Conservation (phyloP, 2,113 vertebrate genomes). For the Sebastes schlegelii region DNA sequence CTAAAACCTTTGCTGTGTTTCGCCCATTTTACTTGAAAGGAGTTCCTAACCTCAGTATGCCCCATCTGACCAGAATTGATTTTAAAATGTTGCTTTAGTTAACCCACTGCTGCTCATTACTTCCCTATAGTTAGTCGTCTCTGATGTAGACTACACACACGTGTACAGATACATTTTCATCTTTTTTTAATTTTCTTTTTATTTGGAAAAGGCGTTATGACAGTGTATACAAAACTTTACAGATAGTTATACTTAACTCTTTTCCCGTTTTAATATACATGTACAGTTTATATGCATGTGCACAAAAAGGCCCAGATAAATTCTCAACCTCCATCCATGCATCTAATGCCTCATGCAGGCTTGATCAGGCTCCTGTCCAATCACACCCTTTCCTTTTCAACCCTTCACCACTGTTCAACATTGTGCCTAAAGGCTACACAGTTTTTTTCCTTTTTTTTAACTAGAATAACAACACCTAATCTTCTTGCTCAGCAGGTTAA, state of each 20-base stretch:
- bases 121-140: slow-evolving; percentile 25
- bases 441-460: background rate
- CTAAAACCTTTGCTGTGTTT: slow-evolving; percentile 49
- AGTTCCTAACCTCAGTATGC: slow-evolving; percentile 23
- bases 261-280: no score
- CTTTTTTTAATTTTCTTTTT: no score
- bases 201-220: no score
- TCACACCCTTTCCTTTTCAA: background rate
- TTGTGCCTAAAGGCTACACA: slow-evolving; percentile 11
- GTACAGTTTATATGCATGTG: no score
- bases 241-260: no score
- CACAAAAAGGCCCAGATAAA: no score
- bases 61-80: background rate
- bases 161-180: background rate
- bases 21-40: slow-evolving; percentile 37
- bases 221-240: no score
- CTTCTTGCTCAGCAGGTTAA: slow-evolving; percentile 57
- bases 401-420: background rate
- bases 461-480: slow-evolving; percentile 44
- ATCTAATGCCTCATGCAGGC: background rate
- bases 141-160: background rate
- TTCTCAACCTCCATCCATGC: background rate
- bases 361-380: slow-evolving; percentile 15
- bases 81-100: slow-evolving; percentile 34
- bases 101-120: slow-evolving; percentile 9